phyloP scores from a whole-genome alignment of 2,888 invertebrate species.

The Torymus aiolomorphi region DNA sequence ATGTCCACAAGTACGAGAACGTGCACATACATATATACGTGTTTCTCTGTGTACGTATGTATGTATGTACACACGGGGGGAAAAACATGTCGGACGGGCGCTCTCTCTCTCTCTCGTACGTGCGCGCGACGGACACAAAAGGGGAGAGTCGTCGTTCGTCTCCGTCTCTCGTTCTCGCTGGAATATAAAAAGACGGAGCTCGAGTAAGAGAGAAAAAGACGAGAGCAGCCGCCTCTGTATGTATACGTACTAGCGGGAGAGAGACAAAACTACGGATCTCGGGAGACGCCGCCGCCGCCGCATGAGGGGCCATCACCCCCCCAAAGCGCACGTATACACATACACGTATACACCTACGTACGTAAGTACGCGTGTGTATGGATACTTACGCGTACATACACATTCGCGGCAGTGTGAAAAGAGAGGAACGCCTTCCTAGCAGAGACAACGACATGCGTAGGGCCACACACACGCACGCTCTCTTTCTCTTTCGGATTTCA shows the following conservation, averaged over 20 bases:
- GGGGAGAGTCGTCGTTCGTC: slow-evolving; percentile 20
- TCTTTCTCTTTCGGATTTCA: slow-evolving; percentile 16
- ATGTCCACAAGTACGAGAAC: slow-evolving; percentile 4
- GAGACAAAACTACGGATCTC: slow-evolving; percentile 43
- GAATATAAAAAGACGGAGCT: slow-evolving; percentile 51
- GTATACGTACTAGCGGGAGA: slow-evolving; percentile 9
- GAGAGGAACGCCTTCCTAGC: not conserved
- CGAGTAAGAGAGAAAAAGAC: slow-evolving; percentile 6
- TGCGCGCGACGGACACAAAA: slow-evolving; percentile 13
- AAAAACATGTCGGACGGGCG: slow-evolving; percentile 1
- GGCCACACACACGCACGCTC: slow-evolving; percentile 40
- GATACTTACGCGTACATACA: slow-evolving; percentile 11
- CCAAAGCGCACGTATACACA: slow-evolving; percentile 66
- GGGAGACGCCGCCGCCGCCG: slow-evolving; percentile 43
- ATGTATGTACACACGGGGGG: not conserved
- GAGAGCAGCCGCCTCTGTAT: slow-evolving; percentile 61
- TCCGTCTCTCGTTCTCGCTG: slow-evolving; percentile 14
- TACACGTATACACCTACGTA: slow-evolving; percentile 60
- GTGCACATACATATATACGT: not conserved
- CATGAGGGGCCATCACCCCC: slow-evolving; percentile 71
- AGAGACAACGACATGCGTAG: slow-evolving; percentile 1
- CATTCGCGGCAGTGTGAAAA: slow-evolving; percentile 1
- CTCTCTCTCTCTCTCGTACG: no score
- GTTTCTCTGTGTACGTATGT: not conserved
- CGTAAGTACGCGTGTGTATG: not conserved